Percentiles rank a stretch among this genome's conserved stretches.
Conservation (phyloP, 2,113 vertebrate genomes). For the Oncorhynchus kisutch region DNA sequence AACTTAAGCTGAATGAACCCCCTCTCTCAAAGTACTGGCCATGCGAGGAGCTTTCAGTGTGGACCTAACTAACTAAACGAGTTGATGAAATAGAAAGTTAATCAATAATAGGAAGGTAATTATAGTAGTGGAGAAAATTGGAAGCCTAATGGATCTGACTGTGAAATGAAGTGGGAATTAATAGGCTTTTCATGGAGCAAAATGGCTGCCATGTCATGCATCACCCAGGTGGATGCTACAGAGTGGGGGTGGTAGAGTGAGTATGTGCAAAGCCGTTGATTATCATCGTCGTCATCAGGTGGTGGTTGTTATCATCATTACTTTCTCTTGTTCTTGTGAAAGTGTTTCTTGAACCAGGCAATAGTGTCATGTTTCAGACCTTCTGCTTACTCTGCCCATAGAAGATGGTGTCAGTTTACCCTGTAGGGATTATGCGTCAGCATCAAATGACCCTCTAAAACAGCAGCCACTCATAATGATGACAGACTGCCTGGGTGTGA, state of each 20-base stretch:
- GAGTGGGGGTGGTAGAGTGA: background rate
- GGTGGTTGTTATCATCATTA: background rate
- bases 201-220: background rate
- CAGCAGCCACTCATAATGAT: constrained; percentile 40
- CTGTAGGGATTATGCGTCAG: background rate
- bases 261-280: background rate
- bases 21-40: background rate
- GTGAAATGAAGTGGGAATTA: background rate
- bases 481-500: constrained; percentile 39
- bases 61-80: background rate
- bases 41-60: background rate
- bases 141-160: background rate
- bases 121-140: background rate
- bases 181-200: background rate
- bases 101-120: background rate
- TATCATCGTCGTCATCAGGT: background rate
- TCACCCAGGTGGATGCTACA: background rate
- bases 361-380: constrained; percentile 11
- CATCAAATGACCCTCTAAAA: constrained; percentile 33
- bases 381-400: background rate
- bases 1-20: background rate
- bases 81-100: background rate
- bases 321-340: background rate
- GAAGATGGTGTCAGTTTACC: constrained; percentile 8
- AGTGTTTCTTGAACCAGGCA: background rate